phyloP scores from a whole-genome alignment of 2,888 invertebrate genomes.

The Rugalucina vietnamica region DNA sequence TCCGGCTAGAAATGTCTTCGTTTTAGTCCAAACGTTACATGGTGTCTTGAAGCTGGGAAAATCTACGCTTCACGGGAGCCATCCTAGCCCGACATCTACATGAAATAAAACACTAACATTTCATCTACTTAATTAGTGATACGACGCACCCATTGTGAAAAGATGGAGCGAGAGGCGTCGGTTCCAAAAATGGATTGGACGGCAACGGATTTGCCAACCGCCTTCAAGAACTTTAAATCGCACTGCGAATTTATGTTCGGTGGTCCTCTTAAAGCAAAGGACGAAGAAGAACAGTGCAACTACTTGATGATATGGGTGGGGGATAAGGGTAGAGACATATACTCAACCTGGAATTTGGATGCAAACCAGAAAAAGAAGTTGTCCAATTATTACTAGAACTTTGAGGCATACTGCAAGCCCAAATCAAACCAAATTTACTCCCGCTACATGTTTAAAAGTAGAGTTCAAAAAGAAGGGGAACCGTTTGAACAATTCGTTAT shows the following conservation, averaged over 20 bases:
- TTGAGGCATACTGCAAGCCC: slow-evolving; percentile 43
- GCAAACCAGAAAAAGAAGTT: slow-evolving; percentile 31
- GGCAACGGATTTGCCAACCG: slow-evolving; percentile 14
- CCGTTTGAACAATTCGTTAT: slow-evolving; percentile 59
- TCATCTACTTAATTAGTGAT: background rate
- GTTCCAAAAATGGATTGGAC: background rate
- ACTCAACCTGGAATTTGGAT: slow-evolving; percentile 35
- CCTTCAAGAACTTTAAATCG: slow-evolving; percentile 47
- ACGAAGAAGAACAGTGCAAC: slow-evolving; percentile 42
- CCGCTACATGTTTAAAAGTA: slow-evolving; percentile 54
- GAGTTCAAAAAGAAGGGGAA: slow-evolving; percentile 36
- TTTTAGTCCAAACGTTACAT: background rate
- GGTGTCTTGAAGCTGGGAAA: background rate
- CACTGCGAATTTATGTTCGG: slow-evolving; percentile 52
- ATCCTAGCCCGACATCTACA: background rate
- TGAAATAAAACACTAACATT: background rate
- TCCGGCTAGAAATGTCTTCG: background rate
- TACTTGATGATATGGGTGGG: slow-evolving; percentile 61
- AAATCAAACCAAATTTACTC: slow-evolving; percentile 47
- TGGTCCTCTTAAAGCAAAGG: slow-evolving; percentile 46
- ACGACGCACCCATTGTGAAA: background rate
- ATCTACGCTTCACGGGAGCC: background rate
- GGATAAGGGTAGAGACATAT: slow-evolving; percentile 48
- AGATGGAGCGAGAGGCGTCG: background rate
- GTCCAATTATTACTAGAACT: slow-evolving; percentile 12